phyloP scores from a whole-genome alignment of 1,140 invertebrate genomes.

The Vollenhovia emeryi region DNA sequence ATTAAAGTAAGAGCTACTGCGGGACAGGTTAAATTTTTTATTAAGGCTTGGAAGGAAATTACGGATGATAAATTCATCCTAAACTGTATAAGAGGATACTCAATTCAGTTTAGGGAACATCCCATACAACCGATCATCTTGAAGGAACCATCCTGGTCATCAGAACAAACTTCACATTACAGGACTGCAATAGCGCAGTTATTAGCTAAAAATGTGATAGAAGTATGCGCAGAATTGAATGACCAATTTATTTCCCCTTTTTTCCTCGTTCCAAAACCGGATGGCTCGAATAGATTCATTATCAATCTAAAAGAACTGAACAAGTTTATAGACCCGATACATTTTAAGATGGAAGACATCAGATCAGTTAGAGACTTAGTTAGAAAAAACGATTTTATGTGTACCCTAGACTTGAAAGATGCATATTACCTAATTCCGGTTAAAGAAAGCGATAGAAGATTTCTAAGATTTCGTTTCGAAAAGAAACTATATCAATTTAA shows the following conservation, averaged over 20 bases:
- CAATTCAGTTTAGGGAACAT: too few relatives aligned
- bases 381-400: constrained; percentile 51
- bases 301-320: constrained; percentile 71
- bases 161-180: too few relatives aligned
- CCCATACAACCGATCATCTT: too few relatives aligned
- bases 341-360: constrained; percentile 74
- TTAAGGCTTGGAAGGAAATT: too few relatives aligned
- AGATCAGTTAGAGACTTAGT: constrained; percentile 27
- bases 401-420: constrained; percentile 21
- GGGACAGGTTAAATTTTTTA: too few relatives aligned
- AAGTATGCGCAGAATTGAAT: neutral
- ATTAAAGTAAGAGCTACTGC: neutral
- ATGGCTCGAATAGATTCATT: constrained; percentile 62
- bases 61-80: too few relatives aligned
- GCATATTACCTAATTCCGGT: neutral
- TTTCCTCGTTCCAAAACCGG: constrained; percentile 24
- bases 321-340: constrained; percentile 52
- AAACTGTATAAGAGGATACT: too few relatives aligned
- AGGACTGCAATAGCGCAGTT: neutral
- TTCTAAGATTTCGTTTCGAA: constrained; percentile 31
- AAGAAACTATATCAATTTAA: neutral
- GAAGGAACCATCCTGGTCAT: too few relatives aligned
- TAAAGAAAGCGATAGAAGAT: constrained; percentile 8
- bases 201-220: neutral
- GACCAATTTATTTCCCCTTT: constrained; percentile 43